phyloP scores from a whole-genome alignment of 30 jellyfish, hydroid and myxozoan genomes.

The Aurelia aurita region DNA sequence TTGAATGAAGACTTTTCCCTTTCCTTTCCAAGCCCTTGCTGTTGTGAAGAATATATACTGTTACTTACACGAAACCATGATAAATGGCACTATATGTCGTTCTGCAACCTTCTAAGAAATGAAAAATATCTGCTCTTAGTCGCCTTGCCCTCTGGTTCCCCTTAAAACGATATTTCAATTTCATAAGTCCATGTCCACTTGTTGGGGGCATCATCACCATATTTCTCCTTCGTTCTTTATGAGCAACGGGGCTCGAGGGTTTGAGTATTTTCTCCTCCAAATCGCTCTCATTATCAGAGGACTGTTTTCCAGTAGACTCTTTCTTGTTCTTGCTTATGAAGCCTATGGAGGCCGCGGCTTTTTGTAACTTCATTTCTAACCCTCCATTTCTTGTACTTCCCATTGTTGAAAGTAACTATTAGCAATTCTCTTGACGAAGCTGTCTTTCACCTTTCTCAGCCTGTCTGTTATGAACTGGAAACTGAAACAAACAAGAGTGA shows the following conservation, averaged over 20 bases:
- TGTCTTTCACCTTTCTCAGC: not conserved
- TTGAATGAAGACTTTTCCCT: no score
- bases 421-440: slow-evolving; percentile 3
- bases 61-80: slow-evolving; percentile 69
- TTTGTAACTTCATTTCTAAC: slow-evolving; percentile 36
- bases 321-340: slow-evolving; percentile 4
- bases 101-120: slow-evolving; percentile 69
- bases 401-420: not conserved
- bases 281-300: slow-evolving; percentile 40
- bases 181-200: slow-evolving; percentile 20
- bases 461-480: no score
- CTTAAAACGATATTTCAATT: slow-evolving; percentile 31
- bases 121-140: slow-evolving; percentile 62
- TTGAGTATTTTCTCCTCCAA: slow-evolving; percentile 49
- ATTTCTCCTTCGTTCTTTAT: not conserved
- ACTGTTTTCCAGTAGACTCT: slow-evolving; percentile 7
- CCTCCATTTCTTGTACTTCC: slow-evolving; percentile 61
- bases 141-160: slow-evolving; percentile 50
- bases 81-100: slow-evolving; percentile 42
- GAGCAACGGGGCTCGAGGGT: slow-evolving; percentile 51
- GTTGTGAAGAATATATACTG: no score
- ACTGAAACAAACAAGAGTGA: no score
- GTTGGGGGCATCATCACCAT: slow-evolving; percentile 19
- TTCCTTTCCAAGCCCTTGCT: no score
- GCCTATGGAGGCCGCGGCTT: slow-evolving; percentile 52